Percentiles rank a stretch among this genome's conserved stretches.
Conservation (phyloP, 2,113 vertebrate genomes). For the Atlantisia rogersi region DNA sequence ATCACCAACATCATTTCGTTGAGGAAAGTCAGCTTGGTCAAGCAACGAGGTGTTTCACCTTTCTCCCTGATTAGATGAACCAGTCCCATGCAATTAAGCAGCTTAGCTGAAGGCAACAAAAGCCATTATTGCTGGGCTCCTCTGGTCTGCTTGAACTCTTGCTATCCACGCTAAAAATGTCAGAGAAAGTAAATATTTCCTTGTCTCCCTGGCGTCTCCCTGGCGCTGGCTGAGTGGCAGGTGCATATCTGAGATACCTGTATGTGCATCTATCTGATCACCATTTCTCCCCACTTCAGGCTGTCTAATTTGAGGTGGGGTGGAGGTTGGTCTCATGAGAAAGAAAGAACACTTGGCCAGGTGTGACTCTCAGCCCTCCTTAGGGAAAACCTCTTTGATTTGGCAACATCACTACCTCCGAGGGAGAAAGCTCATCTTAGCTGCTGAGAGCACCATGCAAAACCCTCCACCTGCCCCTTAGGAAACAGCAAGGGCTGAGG, state of each 20-base stretch:
- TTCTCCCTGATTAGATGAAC: slow-evolving; percentile 42
- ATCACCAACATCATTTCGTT: neutral
- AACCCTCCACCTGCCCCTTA: neutral
- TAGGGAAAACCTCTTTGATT: neutral
- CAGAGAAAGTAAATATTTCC: slow-evolving; percentile 19
- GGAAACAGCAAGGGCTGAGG: neutral
- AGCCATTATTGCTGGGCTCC: neutral
- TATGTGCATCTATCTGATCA: slow-evolving; percentile 45
- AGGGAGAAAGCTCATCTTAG: neutral
- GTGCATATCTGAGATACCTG: slow-evolving; percentile 60
- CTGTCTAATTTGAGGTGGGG: neutral
- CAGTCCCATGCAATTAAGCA: slow-evolving; percentile 36
- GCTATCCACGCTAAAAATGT: slow-evolving; percentile 21
- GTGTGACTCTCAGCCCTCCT: neutral
- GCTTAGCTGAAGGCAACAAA: slow-evolving; percentile 58
- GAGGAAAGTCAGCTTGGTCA: neutral
- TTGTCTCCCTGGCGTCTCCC: slow-evolving; percentile 11
- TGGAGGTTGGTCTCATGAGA: neutral
- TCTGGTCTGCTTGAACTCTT: slow-evolving; percentile 51
- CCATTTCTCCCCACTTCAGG: neutral
- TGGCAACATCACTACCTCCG: neutral
- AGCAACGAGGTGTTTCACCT: slow-evolving; percentile 3
- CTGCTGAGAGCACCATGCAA: neutral
- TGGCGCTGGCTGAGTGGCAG: slow-evolving; percentile 45
- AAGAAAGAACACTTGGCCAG: neutral